A percentile compares a stretch with the other conserved stretches of the same genome.
Conservation (phyloP, 2,113 vertebrate genomes). For the Heloderma charlesbogerti region DNA sequence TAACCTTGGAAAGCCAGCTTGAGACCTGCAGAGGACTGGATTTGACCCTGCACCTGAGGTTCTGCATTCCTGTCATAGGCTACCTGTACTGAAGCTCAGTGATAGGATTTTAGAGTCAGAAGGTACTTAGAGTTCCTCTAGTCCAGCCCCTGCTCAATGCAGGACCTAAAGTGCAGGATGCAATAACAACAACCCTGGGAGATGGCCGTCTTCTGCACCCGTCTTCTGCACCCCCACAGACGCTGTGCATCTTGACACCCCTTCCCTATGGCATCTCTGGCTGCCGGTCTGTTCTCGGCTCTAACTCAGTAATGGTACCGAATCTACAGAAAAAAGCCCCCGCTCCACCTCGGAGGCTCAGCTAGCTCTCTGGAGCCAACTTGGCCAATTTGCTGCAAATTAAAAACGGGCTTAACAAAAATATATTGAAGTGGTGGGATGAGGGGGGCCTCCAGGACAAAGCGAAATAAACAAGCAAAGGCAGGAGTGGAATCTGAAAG, state of each 20-base stretch:
- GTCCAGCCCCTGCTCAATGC: neutral
- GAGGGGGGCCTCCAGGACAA: constrained; percentile 11
- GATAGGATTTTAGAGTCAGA: too few species aligned
- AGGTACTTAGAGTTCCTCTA: neutral
- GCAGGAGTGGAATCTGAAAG: constrained; percentile 67
- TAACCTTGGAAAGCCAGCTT: too few species aligned
- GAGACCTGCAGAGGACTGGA: too few species aligned
- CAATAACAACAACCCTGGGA: too few species aligned
- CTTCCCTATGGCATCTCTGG: too few species aligned
- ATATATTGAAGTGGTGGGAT: neutral
- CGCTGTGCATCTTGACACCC: too few species aligned
- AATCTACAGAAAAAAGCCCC: neutral
- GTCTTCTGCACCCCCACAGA: too few species aligned
- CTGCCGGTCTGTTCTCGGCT: neutral
- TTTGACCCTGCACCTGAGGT: too few species aligned
- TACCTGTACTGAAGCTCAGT: too few species aligned
- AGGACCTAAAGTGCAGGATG: too few species aligned
- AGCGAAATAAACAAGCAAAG: constrained; percentile 67
- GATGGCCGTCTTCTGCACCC: too few species aligned
- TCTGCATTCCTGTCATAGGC: too few species aligned
- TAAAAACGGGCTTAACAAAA: neutral
- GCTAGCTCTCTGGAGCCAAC: neutral
- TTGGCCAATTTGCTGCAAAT: neutral
- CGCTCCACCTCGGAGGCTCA: neutral
- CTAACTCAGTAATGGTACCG: neutral